Evolutionary conservation across 2,888 invertebrate genomes (phyloP).

Genomic region (Fissipunctia ypsillon): DNA sequence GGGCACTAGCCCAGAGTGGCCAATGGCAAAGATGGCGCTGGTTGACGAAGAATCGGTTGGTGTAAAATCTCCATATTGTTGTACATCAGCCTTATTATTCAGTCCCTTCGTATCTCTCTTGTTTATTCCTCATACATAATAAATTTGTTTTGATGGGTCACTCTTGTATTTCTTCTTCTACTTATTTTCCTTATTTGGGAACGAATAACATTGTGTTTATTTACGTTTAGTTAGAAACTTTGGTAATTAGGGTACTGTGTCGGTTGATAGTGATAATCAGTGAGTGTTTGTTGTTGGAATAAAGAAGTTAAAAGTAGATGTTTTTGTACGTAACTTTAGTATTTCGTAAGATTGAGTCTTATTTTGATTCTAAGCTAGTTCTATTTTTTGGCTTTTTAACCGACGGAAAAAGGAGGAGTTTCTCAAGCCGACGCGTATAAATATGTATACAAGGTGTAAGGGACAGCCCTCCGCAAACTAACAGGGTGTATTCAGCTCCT

Average conservation of each 20-base stretch:
- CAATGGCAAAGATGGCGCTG: too few relatives aligned
- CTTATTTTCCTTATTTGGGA: conserved; percentile 19
- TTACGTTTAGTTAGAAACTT: conserved; percentile 18
- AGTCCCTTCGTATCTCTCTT: conserved; percentile 33
- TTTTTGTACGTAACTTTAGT: conserved; percentile 8
- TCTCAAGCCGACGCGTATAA: too few relatives aligned
- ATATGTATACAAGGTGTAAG: too few relatives aligned
- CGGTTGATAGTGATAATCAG: not conserved
- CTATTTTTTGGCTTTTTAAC: not conserved
- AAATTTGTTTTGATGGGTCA: conserved; percentile 50
- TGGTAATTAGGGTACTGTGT: conserved; percentile 47
- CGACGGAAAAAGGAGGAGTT: too few relatives aligned
- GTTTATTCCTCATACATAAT: conserved; percentile 47
- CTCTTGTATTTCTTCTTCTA: conserved; percentile 3
- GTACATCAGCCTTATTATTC: conserved; percentile 49
- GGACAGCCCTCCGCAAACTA: too few relatives aligned
- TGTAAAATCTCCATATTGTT: conserved; percentile 36
- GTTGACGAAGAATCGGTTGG: conserved; percentile 17
- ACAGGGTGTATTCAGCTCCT: too few relatives aligned
- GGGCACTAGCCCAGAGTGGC: too few relatives aligned
- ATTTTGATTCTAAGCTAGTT: conserved; percentile 18
- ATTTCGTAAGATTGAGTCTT: conserved; percentile 14
- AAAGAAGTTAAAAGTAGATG: conserved; percentile 21
- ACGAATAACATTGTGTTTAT: conserved; percentile 9
- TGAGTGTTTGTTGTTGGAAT: conserved; percentile 29